Base-by-base conservation (phyloP, 2,888 invertebrate genomes). In the Trissolcus japonicus region DNA sequence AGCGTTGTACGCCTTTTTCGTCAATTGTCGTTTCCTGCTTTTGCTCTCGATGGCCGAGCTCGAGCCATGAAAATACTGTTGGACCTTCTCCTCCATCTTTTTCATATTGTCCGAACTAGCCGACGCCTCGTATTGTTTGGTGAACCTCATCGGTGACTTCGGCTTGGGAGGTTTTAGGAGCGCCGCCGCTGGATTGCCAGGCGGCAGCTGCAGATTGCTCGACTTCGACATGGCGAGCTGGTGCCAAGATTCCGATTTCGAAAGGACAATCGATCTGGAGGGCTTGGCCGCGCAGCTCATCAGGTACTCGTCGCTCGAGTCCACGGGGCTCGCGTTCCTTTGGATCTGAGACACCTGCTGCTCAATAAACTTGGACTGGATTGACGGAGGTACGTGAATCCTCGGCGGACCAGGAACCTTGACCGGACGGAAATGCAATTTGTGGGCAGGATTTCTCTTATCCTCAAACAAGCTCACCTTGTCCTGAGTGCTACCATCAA, bases 221-320 rank as follows among this genome's bases (percentile, higher is more conserved):
- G n/a, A n/a, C n/a, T 80, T 82, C 1, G 86, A 83, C 66, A 91
- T 87, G 75, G 91, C 91, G 75, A 95, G 90, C 84, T 94, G 94
- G 85, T 94, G 94, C 95, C 95, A 95, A 3, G 95, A 94, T 86
- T 95, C 95, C 7, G 95, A 94, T 86, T 95, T 94, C 82, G 92
- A 92, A 2, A 89, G 79, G 0, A 89, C 89, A 54, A 88, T 85
- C 4, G 87, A 87, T 40, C 88, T 82, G 6, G 85, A 84, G 0
- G 87, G 86, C 53, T 82, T 85, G 29, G 67, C 85, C 1, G 88
- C 85, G 63, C 89, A 89, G 0, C 83, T 85, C 80, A 88, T 86
- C 0, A 89, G 66, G 50, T 89, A 89, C 48, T 88, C 88, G 76
- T 89, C 89, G 61, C 89, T 89, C 11, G 88, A 85, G 61, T 89